Conservation (phyloP, 2,113 vertebrate species). For the Tychaedon coryphoeus region DNA sequence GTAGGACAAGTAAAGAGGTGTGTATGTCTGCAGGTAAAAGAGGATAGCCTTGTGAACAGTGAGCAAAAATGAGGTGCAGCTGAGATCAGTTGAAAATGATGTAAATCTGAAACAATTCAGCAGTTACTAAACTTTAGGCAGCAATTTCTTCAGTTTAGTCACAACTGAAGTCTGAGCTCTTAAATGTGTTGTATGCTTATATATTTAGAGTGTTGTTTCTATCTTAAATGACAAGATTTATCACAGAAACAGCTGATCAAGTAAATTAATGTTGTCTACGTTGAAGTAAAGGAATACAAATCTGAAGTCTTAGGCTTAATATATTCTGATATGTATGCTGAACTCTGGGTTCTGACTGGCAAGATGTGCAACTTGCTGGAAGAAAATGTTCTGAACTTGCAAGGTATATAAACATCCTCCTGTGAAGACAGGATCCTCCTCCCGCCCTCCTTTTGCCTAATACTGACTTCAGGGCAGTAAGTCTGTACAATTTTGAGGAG, state of each 20-base stretch:
- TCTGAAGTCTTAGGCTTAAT: background rate
- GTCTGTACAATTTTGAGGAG: background rate
- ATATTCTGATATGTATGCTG: background rate
- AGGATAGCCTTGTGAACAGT: background rate
- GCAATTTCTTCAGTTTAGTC: background rate
- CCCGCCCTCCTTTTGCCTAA: rapidly evolving
- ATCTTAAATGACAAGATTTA: background rate
- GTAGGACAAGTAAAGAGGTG: background rate
- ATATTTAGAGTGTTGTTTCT: background rate
- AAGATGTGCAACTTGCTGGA: background rate
- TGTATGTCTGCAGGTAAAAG: background rate
- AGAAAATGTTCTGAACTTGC: constrained; percentile 20
- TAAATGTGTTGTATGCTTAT: background rate
- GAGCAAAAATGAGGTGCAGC: constrained; percentile 30
- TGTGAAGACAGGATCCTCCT: background rate
- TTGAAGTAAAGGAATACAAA: background rate
- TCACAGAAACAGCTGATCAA: background rate
- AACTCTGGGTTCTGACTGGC: background rate
- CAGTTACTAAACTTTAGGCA: background rate
- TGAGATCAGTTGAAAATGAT: background rate
- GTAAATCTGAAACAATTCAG: background rate
- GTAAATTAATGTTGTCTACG: background rate
- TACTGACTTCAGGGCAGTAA: background rate
- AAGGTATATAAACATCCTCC: background rate
- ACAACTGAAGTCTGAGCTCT: background rate